Evolutionary conservation across 2,888 invertebrate species (phyloP), one percentile per base, ranked within the genome.

Genomic region (Pristionchus entomophagus): DNA sequence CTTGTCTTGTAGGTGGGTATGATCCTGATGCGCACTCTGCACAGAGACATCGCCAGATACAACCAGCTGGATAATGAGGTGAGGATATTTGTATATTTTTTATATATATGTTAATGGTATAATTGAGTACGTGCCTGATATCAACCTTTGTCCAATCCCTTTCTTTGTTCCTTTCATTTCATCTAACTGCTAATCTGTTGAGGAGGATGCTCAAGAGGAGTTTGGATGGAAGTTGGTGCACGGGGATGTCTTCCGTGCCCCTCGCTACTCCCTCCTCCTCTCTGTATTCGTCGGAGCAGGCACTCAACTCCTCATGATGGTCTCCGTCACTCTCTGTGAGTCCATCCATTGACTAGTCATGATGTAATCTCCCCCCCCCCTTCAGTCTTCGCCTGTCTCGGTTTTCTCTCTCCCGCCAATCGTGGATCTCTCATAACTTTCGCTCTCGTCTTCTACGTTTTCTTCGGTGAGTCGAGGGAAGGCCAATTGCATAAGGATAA

Each of bases 351-450:
- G 8, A 10, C 45, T 14, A 10, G 8, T 45, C 45, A 10, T 45
- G 8, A 6, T 45, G 14, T 45, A 14, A 45, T 45, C 8, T 10
- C 45, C 14, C 45, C 45, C 14, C 45, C 35, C 32, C 35, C 93
- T 94, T 83, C 93, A 96, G 97, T 97, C 26, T 99, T 99, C 95
- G 99, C 99, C n/a, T 99, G 99, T 94, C 95, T 99, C 89, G 99
- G 99, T 85, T 99, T 99, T 95, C 95, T 99, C 86, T 99, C 98
- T 17, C 99, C 99, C 0, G 99, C 99, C 6, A 99, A 99, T 95
- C 96, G 99, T 92, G 99, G 99, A 14, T 97, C 98, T 0, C 94
- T 99, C 87, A 99, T 99, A 98, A 99, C 99, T 0, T 99, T 98
- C 94, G 96, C 97, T 41, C 96, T 99, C 95, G 97, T 99, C 0